Base-by-base conservation (phyloP, 2,888 invertebrate genomes). In the Horisme vitalbata region DNA sequence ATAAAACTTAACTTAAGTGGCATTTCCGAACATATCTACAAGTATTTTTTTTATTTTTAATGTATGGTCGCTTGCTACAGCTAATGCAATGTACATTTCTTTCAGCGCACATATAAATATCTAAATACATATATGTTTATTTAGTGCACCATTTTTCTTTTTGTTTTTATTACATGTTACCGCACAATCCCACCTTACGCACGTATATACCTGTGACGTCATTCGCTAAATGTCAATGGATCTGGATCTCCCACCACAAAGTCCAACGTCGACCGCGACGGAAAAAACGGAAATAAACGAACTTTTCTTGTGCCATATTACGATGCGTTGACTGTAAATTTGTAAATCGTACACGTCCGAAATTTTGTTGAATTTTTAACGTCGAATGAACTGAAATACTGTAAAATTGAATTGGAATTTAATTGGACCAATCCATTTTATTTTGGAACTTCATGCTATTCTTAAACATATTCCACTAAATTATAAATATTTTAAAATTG, bases 121-220 rank as follows among this genome's bases (percentile, higher is more conserved):
- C 18, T 35, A 35, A 21, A 44, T 68, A 65, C 68, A 51, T 61
- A 63, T 79, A 79, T 79, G 78, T 88, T 83, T 87, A 88, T 89
- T 88, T 89, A 88, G 86, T 86, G 87, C 85, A 87, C 86, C 81
- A 74, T 89, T 88, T 85, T 88, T 84, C 79, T 86, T 83, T 88
- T 80, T 87, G 79, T 85, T 88, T 85, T 85, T 79, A 79, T 89
- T 89, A 81, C 89, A 89, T 89, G 89, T 88, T 79, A 76, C 86
- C 82, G 84, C 89, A 86, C 85, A 80, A 79, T 81, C 84, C 86
- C 79, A 82, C 75, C 86, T 83, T 79, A 83, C 80, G 77, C 82
- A 79, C 79, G 81, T 67, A 73, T 63, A 71, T 41, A 48, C 63
- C 65, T 62, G 73, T 79, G 76, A 75, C 76, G 69, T 71, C 74